Conservation (phyloP, 2,797 vertebrate genomes). For the Myripristis jacobus region DNA sequence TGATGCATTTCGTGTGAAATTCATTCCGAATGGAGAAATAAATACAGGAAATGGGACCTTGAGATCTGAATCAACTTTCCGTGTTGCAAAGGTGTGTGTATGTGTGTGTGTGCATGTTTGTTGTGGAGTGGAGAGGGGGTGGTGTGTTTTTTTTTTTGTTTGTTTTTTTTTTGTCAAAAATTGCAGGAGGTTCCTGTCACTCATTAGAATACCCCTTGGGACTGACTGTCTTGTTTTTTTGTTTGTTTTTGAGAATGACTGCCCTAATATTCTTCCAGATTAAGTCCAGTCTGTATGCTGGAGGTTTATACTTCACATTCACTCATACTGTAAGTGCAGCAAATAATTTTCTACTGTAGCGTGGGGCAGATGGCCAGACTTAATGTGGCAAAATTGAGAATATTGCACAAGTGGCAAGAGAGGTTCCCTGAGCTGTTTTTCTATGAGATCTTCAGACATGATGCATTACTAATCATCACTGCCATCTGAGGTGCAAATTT, state of each 20-base stretch:
- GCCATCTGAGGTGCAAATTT: constrained; percentile 20
- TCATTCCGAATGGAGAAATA: background rate
- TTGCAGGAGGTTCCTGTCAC: background rate
- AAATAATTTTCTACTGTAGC: constrained; percentile 1
- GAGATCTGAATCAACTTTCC: background rate
- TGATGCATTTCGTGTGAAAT: background rate
- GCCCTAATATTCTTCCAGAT: constrained; percentile 1
- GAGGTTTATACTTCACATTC: constrained; percentile 14
- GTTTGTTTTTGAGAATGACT: background rate
- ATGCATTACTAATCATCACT: constrained; percentile 31
- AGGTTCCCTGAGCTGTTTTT: constrained; percentile 6
- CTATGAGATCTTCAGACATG: background rate
- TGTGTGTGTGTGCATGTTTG: too few species aligned
- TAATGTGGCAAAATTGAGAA: constrained; percentile 14
- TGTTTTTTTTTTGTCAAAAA: background rate
- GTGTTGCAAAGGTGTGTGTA: too few species aligned
- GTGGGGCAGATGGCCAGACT: constrained; percentile 22
- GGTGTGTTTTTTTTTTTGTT: too few species aligned
- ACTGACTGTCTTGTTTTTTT: too few species aligned
- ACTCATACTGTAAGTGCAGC: constrained; percentile 10
- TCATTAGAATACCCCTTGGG: background rate
- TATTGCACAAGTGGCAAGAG: constrained; percentile 7
- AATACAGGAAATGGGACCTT: background rate
- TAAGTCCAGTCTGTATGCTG: constrained; percentile 7
- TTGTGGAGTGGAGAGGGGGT: too few species aligned